A percentile compares a stretch with the other conserved stretches of the same genome.
Conservation (phyloP, 2,797 vertebrate genomes). For the Rhynchonycteris naso region DNA sequence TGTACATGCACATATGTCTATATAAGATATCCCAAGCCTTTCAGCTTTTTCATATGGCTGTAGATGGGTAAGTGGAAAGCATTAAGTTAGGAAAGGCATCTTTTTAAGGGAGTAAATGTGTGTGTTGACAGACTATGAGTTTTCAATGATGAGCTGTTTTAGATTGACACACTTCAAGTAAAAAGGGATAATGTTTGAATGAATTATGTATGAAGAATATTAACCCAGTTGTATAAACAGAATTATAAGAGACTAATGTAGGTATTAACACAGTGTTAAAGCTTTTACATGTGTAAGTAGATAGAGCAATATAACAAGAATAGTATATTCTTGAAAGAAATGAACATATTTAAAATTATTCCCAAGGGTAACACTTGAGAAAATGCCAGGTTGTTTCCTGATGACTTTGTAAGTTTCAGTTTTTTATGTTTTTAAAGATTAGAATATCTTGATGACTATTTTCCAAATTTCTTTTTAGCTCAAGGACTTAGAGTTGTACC, state of each 20-base stretch:
- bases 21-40: neutral
- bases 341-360: neutral
- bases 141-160: conserved; percentile 28
- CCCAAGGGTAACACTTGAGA: neutral
- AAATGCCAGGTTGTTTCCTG: neutral
- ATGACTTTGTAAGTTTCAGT: neutral
- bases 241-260: neutral
- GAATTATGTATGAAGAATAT: conserved; percentile 40
- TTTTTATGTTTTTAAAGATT: neutral
- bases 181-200: conserved; percentile 8
- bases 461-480: neutral
- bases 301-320: neutral
- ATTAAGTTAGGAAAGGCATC: neutral
- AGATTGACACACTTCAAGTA: neutral
- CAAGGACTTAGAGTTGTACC: neutral
- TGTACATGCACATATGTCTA: neutral
- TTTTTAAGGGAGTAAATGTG: conserved; percentile 10
- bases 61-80: neutral
- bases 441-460: neutral
- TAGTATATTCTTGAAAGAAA: neutral
- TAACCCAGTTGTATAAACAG: conserved; percentile 28
- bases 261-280: neutral
- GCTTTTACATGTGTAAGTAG: neutral
- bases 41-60: neutral
- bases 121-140: no score